Conservation (phyloP, 2,113 vertebrate genomes). For the Hippocampus mohnikei region DNA sequence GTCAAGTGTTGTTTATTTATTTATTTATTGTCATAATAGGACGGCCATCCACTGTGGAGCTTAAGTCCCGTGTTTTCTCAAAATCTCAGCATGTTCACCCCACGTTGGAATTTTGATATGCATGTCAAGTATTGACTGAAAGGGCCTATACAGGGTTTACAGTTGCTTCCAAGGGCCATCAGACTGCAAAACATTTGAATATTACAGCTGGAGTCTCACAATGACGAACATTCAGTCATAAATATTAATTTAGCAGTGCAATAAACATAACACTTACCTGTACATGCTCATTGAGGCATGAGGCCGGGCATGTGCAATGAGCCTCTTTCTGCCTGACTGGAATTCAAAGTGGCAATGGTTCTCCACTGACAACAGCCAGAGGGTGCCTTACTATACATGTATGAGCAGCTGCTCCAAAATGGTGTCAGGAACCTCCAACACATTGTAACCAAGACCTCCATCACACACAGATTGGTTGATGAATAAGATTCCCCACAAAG, state of each 20-base stretch:
- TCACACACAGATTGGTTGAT: slow-evolving; percentile 12
- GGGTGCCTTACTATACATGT: neutral
- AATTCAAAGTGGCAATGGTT: neutral
- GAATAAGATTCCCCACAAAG: slow-evolving; percentile 1
- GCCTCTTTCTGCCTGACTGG: neutral
- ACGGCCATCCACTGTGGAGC: neutral
- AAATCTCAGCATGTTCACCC: neutral
- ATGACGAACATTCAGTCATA: neutral
- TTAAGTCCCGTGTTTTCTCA: neutral
- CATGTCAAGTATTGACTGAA: neutral
- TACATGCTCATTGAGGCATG: neutral
- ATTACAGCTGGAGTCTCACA: neutral
- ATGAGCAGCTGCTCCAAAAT: slow-evolving; percentile 13
- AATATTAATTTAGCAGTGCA: slow-evolving; percentile 1
- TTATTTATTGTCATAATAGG: neutral
- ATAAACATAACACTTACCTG: neutral
- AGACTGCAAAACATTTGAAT: neutral
- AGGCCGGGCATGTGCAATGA: neutral
- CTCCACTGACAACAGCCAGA: slow-evolving; percentile 1
- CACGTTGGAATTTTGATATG: neutral
- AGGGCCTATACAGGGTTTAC: neutral
- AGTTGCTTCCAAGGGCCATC: no score
- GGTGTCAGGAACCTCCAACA: slow-evolving; percentile 8
- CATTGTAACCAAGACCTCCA: neutral
- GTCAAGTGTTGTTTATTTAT: neutral